Conservation (phyloP, 2,888 invertebrate species). For the Diaprepes abbreviatus region DNA sequence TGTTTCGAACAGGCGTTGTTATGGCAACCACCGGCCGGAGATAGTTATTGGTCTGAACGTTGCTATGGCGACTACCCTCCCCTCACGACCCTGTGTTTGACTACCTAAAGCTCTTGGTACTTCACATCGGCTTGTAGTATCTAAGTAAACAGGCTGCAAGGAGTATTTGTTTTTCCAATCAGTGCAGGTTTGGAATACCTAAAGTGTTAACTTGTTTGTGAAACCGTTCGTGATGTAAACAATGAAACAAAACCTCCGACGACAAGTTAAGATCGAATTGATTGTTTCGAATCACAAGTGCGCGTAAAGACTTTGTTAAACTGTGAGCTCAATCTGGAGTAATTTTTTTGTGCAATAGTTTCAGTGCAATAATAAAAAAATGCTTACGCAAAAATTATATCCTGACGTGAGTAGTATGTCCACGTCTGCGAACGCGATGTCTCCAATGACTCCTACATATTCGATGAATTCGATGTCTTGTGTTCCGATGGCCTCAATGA, state of each 20-base stretch:
- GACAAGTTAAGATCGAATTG: slow-evolving; percentile 67
- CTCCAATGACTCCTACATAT: slow-evolving; percentile 85
- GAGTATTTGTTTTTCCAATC: slow-evolving; percentile 73
- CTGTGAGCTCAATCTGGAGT: slow-evolving; percentile 17
- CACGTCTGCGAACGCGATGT: slow-evolving; percentile 74
- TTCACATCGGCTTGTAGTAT: slow-evolving; percentile 70
- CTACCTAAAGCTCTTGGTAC: slow-evolving; percentile 70
- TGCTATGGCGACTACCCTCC: slow-evolving; percentile 62
- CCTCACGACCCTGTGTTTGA: slow-evolving; percentile 66
- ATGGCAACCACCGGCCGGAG: slow-evolving; percentile 56
- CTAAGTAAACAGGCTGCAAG: slow-evolving; percentile 70
- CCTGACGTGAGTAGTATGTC: slow-evolving; percentile 80
- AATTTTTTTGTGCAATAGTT: slow-evolving; percentile 47
- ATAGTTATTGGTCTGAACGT: slow-evolving; percentile 57
- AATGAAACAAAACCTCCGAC: slow-evolving; percentile 69
- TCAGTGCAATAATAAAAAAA: slow-evolving; percentile 46
- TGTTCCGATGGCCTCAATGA: slow-evolving; percentile 75
- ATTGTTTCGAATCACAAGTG: slow-evolving; percentile 58
- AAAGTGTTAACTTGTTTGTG: slow-evolving; percentile 70
- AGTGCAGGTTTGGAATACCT: slow-evolving; percentile 70
- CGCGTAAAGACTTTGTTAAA: slow-evolving; percentile 38
- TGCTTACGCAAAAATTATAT: slow-evolving; percentile 81
- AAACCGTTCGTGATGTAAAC: slow-evolving; percentile 69
- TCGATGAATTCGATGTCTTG: slow-evolving; percentile 85
- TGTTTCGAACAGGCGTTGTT: slow-evolving; percentile 55